Conservation (phyloP, 2,888 invertebrate species). For the Leptopilina syphax region DNA sequence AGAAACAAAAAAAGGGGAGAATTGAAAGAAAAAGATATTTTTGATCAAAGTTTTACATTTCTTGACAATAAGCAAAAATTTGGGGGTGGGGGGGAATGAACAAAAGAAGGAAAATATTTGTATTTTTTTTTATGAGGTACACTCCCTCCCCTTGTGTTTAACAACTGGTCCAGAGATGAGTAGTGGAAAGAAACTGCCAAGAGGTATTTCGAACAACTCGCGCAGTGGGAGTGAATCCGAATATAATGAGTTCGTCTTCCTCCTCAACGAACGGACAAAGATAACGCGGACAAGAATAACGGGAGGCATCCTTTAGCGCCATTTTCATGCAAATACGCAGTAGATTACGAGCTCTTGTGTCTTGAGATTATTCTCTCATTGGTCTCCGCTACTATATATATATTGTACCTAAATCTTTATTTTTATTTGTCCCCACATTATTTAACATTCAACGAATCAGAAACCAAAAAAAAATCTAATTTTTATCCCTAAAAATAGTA, state of each 20-base stretch:
- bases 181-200: conserved; percentile 15
- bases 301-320: conserved; percentile 71
- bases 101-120: too few relatives aligned
- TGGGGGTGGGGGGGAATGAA: too few relatives aligned
- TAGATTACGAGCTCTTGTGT: conserved; percentile 71
- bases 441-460: not conserved
- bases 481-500: not conserved
- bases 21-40: too few relatives aligned
- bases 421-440: conserved; percentile 50
- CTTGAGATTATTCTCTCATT: conserved; percentile 70
- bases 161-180: conserved; percentile 7
- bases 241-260: conserved; percentile 56
- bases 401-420: conserved; percentile 50
- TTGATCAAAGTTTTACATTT: too few relatives aligned
- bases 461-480: not conserved
- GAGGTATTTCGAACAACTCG: conserved; percentile 40
- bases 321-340: conserved; percentile 72
- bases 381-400: conserved; percentile 60
- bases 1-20: too few relatives aligned
- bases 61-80: too few relatives aligned
- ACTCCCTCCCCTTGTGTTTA: too few relatives aligned
- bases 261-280: conserved; percentile 56
- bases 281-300: conserved; percentile 71
- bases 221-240: conserved; percentile 48
- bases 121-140: not conserved